Base-by-base conservation (phyloP, 2,113 vertebrate species). In the Psittacara wagleri region DNA sequence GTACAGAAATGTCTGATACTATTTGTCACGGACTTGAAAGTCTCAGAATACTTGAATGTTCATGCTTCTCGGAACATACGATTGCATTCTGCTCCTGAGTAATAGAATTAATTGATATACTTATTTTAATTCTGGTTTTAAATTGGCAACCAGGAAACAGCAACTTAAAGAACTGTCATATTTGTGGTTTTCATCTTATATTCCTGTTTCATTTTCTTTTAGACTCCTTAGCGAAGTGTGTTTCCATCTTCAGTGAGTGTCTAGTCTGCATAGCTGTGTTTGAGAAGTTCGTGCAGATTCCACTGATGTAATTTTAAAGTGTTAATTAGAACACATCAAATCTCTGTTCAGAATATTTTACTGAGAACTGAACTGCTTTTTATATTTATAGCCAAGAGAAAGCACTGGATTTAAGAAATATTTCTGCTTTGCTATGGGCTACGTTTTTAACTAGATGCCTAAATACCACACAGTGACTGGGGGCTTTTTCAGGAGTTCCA, bases 91-190 rank as follows among this genome's bases (percentile, higher is more conserved):
- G 79, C 88, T 93, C 25, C 68, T 39, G 59, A 95, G 88, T 55
- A 83, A 86, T 15, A 39, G 61, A 78, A 61, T 89, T 33, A 92
- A 81, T 91, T 91, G 22, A 63, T 93, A 77, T 69, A 69, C 67
- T 93, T 90, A 93, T 67, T 95, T 92, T 78, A 39, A n/a, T 89
- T 95, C 73, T 84, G 57, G 29, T 88, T 88, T 88, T 91, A 76
- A 95, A 74, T 73, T 85, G 76, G 39, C 86, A 87, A 81, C 43
- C 74, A 73, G 66, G 66, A 92, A 84, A 18, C 52, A 75, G 68
- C 43, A 48, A 4, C 62, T 84, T 86, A 49, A 79, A 55, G 23
- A 92, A 48, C 61, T 61, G 77, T 75, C 44, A 25, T 88, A 55
- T 94, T 92, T 92, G 35, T 64, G 20, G 55, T 59, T 62, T 67